These are phyloP conservation scores for Schizopygopsis malacanthus DNA, from an alignment of 2,797 vertebrate species.

Conservation along the genomic window DNA sequence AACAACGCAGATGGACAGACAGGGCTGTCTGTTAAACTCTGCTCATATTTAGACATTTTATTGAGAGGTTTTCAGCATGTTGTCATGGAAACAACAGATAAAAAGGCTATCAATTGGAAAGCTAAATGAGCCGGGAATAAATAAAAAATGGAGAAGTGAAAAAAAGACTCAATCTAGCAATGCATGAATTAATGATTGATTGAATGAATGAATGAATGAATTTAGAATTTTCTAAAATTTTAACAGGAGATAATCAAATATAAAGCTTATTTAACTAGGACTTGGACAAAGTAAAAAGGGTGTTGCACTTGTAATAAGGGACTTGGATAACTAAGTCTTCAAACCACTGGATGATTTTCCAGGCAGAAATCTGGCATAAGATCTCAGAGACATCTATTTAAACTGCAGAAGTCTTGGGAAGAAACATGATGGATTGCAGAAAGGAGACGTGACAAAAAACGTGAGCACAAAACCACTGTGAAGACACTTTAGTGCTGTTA, in stretches of 20 bases:
- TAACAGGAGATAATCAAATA: not conserved
- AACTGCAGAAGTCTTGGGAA: constrained; percentile 8
- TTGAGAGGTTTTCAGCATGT: constrained; percentile 70
- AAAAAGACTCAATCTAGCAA: not conserved
- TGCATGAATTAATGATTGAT: not conserved
- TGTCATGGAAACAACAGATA: constrained; percentile 81
- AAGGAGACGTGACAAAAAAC: constrained; percentile 32
- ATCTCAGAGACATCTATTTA: constrained; percentile 11
- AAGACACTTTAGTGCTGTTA: not conserved
- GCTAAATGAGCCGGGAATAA: constrained; percentile 62
- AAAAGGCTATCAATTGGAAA: constrained; percentile 71
- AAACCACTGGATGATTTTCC: not conserved
- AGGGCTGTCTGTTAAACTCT: constrained; percentile 30
- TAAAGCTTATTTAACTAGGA: not conserved
- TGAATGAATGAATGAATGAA: not conserved
- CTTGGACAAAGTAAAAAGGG: too few relatives aligned
- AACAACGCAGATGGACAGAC: constrained; percentile 60
- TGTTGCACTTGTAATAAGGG: too few relatives aligned
- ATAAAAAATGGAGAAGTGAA: constrained; percentile 1
- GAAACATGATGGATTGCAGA: constrained; percentile 57
- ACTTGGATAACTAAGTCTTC: not conserved
- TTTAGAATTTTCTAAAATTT: constrained; percentile 1
- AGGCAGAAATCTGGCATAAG: not conserved
- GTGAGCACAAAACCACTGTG: not conserved
- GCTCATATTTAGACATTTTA: constrained; percentile 67